Evolutionary conservation across 2,113 vertebrate genomes (phyloP), one percentile per base, ranked within the genome.

Genomic region (Platichthys flesus): DNA sequence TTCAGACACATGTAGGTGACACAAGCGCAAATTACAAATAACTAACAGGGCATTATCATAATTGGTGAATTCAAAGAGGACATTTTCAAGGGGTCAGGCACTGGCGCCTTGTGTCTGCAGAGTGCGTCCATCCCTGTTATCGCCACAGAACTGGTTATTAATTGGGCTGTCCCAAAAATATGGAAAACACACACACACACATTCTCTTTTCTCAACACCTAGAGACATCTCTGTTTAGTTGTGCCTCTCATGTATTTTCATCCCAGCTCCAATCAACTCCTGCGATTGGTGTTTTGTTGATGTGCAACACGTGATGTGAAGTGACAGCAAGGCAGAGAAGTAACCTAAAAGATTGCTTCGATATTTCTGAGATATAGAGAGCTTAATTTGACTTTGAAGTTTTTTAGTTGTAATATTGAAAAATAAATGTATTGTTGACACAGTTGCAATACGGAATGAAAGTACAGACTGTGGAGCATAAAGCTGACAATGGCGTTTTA

Each of bases 171-270:
- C 12, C 67, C 16, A 61, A 16, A 74, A 76, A 66, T 45, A 58
- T 76, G 74, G 60, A 82, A 55, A 70, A 72, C 26, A 16, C 52
- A n/a, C 15, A 16, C 47, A 16, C 47, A 49, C 47, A 49, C 47
- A 3, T 28, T 28, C 26, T 28, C 26, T 28, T 3, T 28, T 28
- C 26, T 28, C 76, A 76, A 28, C 71, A 78, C 69, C 56, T 71
- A 52, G 35, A 52, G 47, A 75, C 67, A 69, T 76, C 55, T 78
- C 42, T 72, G 23, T 74, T 82, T 82, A 10, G 40, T 42, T 12
- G 74, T 35, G 31, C 73, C 60, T 31, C 57, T 61, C 20, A 2
- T 37, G 51, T 13, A 35, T 74, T 77, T 68, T 56, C 9, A 59
- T 42, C 58, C 42, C 15, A 67, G 60, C 13, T 63, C 57, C 9